Base-by-base conservation (phyloP, 2,113 vertebrate species). In the Lates calcarifer region DNA sequence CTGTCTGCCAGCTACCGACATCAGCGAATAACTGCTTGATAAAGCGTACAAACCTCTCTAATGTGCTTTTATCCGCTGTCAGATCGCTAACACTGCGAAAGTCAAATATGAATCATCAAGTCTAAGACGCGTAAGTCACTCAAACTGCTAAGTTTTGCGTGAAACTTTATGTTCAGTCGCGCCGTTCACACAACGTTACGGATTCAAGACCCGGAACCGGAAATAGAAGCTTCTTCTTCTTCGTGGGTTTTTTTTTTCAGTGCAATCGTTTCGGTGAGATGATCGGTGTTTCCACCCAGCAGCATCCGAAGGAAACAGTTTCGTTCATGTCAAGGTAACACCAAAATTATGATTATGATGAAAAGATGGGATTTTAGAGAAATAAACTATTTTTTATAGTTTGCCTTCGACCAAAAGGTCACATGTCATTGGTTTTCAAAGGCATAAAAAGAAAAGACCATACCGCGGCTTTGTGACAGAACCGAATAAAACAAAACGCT, bases 141-240 rank as follows among this genome's bases (percentile, higher is more conserved):
- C 11, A 2, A 62, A 45, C 17, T 0, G 8, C 1, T 22, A 22
- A 65, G 65, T 86, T 82, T 82, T 69, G 33, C 5, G 8, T 18
- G 4, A 57, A 91, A 91, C 74, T 87, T 92, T 92, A 72, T 89
- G 24, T 55, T 80, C 14, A 18, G 66, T 33, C 60, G 88, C 89
- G 87, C 91, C 94, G 93, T 91, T 73, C 64, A 79, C 79, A 79
- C 81, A 69, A 95, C 94, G 94, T 95, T 92, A 82, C 65, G 77
- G 49, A 37, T 26, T 1, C 3, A 1, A 0, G 68, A 91, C 85
- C 90, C 86, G 93, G 94, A 95, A 94, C 13, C 10, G 89, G 90
- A 94, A 94, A 61, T 20, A 1, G 2, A 1, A 0, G 1, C 1
- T 5, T 20, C 29, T 60, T 60, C 53, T 88, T 88, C 81, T 75